Evolutionary conservation across 2,113 vertebrate genomes (phyloP).

Genomic region (Odontesthes bonariensis): DNA sequence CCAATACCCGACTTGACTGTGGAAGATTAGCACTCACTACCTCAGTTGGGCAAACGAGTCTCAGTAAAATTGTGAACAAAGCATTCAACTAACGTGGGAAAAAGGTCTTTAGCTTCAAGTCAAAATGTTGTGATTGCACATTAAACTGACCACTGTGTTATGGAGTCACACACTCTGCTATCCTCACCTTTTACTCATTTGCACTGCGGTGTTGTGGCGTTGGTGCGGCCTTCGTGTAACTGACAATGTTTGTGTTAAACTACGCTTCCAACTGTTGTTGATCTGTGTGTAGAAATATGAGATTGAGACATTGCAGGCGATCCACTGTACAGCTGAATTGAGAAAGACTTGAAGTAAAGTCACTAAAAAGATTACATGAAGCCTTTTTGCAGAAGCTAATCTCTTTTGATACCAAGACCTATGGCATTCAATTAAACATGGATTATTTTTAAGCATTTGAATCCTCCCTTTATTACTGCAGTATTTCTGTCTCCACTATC

Average conservation of each 20-base stretch:
- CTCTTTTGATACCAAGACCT: constrained; percentile 9
- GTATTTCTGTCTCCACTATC: neutral
- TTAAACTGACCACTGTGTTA: neutral
- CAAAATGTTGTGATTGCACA: constrained; percentile 3
- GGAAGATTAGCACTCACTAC: constrained; percentile 55
- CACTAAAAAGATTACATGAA: neutral
- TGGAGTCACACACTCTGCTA: neutral
- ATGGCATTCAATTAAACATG: constrained; percentile 44
- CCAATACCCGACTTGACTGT: neutral
- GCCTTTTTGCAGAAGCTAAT: constrained; percentile 30
- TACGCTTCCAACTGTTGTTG: neutral
- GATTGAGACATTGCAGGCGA: neutral
- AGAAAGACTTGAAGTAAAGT: neutral
- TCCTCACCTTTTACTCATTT: constrained; percentile 4
- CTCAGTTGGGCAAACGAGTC: constrained; percentile 39
- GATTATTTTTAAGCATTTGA: neutral
- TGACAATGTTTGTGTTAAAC: constrained; percentile 15
- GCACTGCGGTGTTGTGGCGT: constrained; percentile 14
- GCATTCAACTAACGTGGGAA: neutral
- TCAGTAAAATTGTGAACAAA: neutral
- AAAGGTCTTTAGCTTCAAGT: neutral
- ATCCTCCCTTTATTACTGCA: neutral
- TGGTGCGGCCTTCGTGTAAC: neutral
- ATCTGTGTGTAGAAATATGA: neutral
- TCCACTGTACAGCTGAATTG: neutral